These are phyloP conservation scores for Alectoris magna DNA, from an alignment of 2,797 vertebrate species.

Conservation along the genomic window DNA sequence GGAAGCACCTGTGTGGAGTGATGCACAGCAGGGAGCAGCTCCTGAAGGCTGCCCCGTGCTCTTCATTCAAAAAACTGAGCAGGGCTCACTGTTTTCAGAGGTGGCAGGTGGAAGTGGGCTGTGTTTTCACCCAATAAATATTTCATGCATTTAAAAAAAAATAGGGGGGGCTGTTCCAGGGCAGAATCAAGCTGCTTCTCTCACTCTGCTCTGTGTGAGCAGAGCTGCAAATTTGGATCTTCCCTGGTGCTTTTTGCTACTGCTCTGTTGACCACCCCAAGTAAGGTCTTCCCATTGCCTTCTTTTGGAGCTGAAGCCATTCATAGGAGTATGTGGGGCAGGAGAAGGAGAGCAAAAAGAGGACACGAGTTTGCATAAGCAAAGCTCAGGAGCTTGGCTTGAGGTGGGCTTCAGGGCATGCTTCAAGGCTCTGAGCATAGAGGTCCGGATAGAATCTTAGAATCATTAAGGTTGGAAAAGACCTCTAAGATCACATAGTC, in stretches of 20 bases:
- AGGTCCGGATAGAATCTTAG: neutral
- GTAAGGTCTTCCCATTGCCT: neutral
- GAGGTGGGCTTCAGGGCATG: neutral
- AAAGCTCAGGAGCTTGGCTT: neutral
- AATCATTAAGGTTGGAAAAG: neutral
- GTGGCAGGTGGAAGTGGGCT: constrained; percentile 75
- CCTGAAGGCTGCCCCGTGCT: constrained; percentile 53
- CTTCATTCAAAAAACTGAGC: constrained; percentile 72
- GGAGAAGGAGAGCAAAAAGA: neutral
- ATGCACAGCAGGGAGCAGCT: constrained; percentile 33
- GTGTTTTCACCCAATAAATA: constrained; percentile 74
- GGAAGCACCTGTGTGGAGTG: neutral
- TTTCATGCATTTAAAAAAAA: constrained; percentile 24
- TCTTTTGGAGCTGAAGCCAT: neutral
- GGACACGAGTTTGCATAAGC: fast-evolving
- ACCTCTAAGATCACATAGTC: neutral
- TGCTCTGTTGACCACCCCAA: neutral
- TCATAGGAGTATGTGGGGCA: neutral
- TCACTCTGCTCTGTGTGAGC: constrained; percentile 32
- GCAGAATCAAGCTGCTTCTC: constrained; percentile 54
- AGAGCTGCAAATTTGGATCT: neutral
- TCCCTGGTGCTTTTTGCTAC: neutral
- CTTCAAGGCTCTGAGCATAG: neutral
- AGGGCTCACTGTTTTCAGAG: constrained; percentile 69
- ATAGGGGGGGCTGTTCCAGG: constrained; percentile 30